Base-by-base conservation (phyloP, 37 sponge, comb jelly and placozoan genomes). In the Halichondria panicea region DNA sequence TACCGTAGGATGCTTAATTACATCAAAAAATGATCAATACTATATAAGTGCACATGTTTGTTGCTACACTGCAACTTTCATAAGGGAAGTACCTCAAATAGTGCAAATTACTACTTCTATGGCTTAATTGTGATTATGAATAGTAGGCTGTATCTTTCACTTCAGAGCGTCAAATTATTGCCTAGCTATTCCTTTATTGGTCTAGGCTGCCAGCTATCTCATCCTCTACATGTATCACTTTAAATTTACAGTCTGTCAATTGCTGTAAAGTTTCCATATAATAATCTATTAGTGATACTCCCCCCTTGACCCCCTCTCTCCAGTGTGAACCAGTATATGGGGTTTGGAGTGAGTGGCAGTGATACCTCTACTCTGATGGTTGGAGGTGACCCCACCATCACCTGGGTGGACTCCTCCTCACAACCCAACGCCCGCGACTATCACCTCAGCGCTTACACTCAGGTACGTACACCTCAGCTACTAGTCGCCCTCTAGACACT, bases 271-370 rank as follows among this genome's bases (percentile, higher is more conserved):
- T n/a, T n/a, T n/a, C n/a, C n/a, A n/a, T n/a, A n/a, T n/a, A n/a
- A n/a, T n/a, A n/a, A n/a, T n/a, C n/a, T n/a, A n/a, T n/a, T n/a
- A n/a, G n/a, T n/a, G n/a, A n/a, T n/a, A n/a, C n/a, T n/a, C n/a
- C n/a, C n/a, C n/a, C n/a, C n/a, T n/a, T n/a, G n/a, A n/a, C n/a
- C n/a, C n/a, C n/a, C n/a, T n/a, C n/a, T 72, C 1, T 72, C 25
- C 57, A 72, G 73, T 54, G 35, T 44, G 25, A 70, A 48, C 50
- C 71, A 71, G 43, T 88, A 82, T 66, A 76, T 88, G 72, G 85
- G 78, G 6, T 88, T 88, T 88, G 89, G 89, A 31, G 54, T 88
- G 57, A 88, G 89, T 66, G 89, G 84, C 6, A 66, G 59, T 24
- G 19, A 21, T 27, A 18, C 86, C 0, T 1, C n/a, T 0, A 75